Evolutionary conservation across 2,797 vertebrate genomes (phyloP).

Genomic region (Huso huso): DNA sequence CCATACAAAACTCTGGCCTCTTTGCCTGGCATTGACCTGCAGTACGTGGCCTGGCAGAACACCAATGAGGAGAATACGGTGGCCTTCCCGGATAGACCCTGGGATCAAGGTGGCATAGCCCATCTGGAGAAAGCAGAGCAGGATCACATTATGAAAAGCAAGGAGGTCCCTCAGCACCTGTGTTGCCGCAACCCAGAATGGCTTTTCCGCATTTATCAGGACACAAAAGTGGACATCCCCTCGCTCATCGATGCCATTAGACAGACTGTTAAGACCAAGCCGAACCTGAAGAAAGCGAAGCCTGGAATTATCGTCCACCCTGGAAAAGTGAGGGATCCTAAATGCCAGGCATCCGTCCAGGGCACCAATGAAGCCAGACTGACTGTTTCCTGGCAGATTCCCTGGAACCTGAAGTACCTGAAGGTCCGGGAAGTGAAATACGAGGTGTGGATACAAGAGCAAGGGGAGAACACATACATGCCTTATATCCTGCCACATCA

Average conservation of each 20-base stretch:
- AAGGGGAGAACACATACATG: slow-evolving; percentile 97
- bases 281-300: slow-evolving; percentile 63
- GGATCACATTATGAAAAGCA: slow-evolving; percentile 76
- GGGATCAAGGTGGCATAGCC: slow-evolving; percentile 90
- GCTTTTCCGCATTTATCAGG: slow-evolving; percentile 97
- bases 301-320: slow-evolving; percentile 74
- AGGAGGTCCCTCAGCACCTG: slow-evolving; percentile 82
- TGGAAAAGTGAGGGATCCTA: slow-evolving; percentile 80
- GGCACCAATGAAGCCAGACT: slow-evolving; percentile 80
- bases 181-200: slow-evolving; percentile 95
- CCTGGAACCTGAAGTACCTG: slow-evolving; percentile 93
- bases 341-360: slow-evolving; percentile 83
- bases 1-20: slow-evolving; percentile 87
- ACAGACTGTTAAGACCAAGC: slow-evolving; percentile 69
- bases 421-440: slow-evolving; percentile 93
- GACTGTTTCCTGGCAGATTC: slow-evolving; percentile 89
- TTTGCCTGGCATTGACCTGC: slow-evolving; percentile 91
- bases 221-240: slow-evolving; percentile 80
- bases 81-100: slow-evolving; percentile 75
- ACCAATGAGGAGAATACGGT: slow-evolving; percentile 71
- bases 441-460: slow-evolving; percentile 98
- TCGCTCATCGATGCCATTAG: slow-evolving; percentile 75
- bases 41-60: slow-evolving; percentile 92
- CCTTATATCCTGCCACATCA: slow-evolving; percentile 90
- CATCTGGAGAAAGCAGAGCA: slow-evolving; percentile 82